Percentiles rank a stretch among this genome's conserved stretches.
Evolutionary conservation across 2,888 invertebrate genomes (phyloP).

Genomic region (Lamproptera curius): DNA sequence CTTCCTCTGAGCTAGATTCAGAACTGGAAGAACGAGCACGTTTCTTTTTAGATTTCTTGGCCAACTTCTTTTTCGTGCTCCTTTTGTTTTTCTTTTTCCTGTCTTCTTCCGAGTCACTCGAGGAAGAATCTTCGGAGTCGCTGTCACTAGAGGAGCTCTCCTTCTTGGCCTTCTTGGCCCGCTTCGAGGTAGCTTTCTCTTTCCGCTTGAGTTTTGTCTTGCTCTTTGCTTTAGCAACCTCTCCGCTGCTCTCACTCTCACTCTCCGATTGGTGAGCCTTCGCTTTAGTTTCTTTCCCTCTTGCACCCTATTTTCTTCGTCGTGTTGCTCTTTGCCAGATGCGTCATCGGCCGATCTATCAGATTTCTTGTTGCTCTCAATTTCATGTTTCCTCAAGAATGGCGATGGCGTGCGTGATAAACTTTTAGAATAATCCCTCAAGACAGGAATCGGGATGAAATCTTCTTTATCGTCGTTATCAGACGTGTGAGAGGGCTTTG

Average conservation of each 20-base stretch:
- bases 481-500: conserved; percentile 52
- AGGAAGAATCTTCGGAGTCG: conserved; percentile 71
- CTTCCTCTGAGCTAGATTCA: conserved; percentile 74
- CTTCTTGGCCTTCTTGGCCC: conserved; percentile 68
- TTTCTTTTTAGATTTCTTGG: conserved; percentile 70
- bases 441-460: conserved; percentile 54
- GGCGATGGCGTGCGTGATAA: conserved; percentile 92
- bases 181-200: conserved; percentile 78
- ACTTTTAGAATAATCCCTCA: conserved; percentile 82
- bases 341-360: conserved; percentile 64
- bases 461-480: conserved; percentile 67
- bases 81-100: conserved; percentile 73
- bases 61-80: conserved; percentile 63
- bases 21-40: conserved; percentile 68
- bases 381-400: conserved; percentile 84
- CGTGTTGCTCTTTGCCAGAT: conserved; percentile 67
- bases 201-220: conserved; percentile 69
- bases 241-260: conserved; percentile 69
- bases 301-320: conserved; percentile 49
- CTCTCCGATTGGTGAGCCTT: conserved; percentile 70
- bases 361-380: conserved; percentile 66
- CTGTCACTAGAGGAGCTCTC: conserved; percentile 71
- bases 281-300: conserved; percentile 70
- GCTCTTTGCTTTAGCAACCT: conserved; percentile 58
- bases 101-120: conserved; percentile 72